These are phyloP conservation scores for Orius insidiosus DNA, from an alignment of 1,140 invertebrate species.

Conservation along the genomic window DNA sequence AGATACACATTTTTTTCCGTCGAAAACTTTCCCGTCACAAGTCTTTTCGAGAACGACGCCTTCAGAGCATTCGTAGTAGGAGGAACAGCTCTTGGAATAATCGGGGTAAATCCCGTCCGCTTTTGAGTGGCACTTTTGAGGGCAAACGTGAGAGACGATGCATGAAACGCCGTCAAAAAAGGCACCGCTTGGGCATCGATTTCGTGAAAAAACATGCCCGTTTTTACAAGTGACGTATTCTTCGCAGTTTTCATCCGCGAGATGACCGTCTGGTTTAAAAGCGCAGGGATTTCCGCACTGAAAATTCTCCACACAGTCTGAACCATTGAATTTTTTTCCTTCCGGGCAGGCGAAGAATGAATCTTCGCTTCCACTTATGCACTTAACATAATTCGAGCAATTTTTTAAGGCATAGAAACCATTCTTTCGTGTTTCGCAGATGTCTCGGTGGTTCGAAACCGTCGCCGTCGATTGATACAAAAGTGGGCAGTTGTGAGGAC, in stretches of 20 bases:
- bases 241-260: constrained; percentile 22
- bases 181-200: constrained; percentile 19
- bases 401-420: constrained; percentile 20
- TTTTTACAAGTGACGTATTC: constrained; percentile 23
- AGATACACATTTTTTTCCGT: constrained; percentile 26
- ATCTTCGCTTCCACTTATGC: constrained; percentile 17
- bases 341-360: constrained; percentile 21
- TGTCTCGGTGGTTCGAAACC: constrained; percentile 25
- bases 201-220: constrained; percentile 24
- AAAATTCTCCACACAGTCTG: constrained; percentile 21
- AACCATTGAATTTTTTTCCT: constrained; percentile 25
- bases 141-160: no score
- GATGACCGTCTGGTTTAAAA: constrained; percentile 15
- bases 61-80: no score
- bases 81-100: no score
- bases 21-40: constrained; percentile 23
- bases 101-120: no score
- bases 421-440: constrained; percentile 11
- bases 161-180: constrained; percentile 18
- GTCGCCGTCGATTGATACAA: constrained; percentile 26
- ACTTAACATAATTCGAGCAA: constrained; percentile 24
- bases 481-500: constrained; percentile 21
- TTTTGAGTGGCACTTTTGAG: no score
- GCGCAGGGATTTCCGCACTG: constrained; percentile 4
- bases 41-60: no score